Base-by-base conservation (phyloP, 2,797 vertebrate species). In the Sylvia borin region DNA sequence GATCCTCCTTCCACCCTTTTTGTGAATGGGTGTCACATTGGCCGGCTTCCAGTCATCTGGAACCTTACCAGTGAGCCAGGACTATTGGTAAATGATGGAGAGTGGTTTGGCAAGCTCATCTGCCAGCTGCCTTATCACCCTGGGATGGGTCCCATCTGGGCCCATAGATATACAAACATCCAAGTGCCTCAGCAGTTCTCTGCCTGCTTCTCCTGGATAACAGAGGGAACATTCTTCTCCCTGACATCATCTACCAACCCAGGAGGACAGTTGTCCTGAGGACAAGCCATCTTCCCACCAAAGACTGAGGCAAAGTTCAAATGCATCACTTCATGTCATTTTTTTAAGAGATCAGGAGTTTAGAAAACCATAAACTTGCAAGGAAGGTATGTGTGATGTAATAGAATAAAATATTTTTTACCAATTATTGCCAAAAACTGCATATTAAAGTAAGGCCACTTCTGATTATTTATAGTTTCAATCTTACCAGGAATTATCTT, bases 351-450 rank as follows among this genome's bases (percentile, higher is more conserved):
- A 43, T 70, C 29, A 54, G 40, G 21, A 90, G 26, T 13, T 79
- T 0, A 75, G 9, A 11, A 36, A 92, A 82, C 53, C 5, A 14
- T 18, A 64, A 94, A 78, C 24, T 50, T 72, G 18, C 16, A 85
- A 91, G 34, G 34, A 82, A 61, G 19, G 1, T 7, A 61, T 34
- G 8, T 1, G 0, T 3, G 1, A 66, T 1, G 3, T n/a, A 31
- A 16, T 8, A 36, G 19, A 77, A 74, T 40, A 24, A 17, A 17
- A 21, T 9, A 9, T 16, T 70, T 57, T 81, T 64, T 5, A 14
- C 12, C 14, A 51, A 51, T 13, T 67, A 12, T 83, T 71, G 16
- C 15, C 13, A 9, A 11, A 51, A 85, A 68, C 3, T 4, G 34
- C 6, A 11, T 57, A 45, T 50, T 68, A 24, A 72, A 82, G 22